Evolutionary conservation across 2,113 vertebrate genomes (phyloP).

Genomic region (Gavia stellata): DNA sequence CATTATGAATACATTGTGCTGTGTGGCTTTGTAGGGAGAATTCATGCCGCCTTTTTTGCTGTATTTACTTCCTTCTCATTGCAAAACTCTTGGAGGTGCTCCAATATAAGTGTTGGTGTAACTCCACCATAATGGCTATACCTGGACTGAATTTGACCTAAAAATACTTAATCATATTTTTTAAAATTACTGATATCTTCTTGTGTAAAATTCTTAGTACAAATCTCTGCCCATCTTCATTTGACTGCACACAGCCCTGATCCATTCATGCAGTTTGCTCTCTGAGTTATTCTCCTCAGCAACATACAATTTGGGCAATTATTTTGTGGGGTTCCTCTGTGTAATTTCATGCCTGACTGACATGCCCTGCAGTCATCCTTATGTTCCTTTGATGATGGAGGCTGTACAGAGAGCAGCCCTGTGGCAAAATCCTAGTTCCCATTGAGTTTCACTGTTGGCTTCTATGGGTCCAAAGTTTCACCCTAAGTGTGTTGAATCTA

Average conservation of each 20-base stretch:
- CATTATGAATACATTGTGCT: background rate
- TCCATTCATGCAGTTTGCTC: background rate
- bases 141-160: background rate
- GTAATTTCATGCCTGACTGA: conserved; percentile 44
- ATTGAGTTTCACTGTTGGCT: background rate
- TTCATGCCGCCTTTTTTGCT: background rate
- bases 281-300: background rate
- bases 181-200: background rate
- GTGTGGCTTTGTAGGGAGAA: background rate
- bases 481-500: background rate
- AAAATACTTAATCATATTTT: background rate
- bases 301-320: background rate
- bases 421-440: background rate
- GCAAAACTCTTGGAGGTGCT: background rate
- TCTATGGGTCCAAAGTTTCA: background rate
- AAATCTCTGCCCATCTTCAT: background rate
- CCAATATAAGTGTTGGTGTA: background rate
- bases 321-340: conserved; percentile 9
- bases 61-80: background rate
- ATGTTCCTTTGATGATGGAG: conserved; percentile 23
- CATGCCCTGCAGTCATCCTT: background rate
- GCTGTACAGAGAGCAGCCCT: background rate
- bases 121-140: background rate
- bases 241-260: background rate
- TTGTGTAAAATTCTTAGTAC: background rate